Base-by-base conservation (phyloP, 2,888 invertebrate species). In the Pogonocherus hispidulus region DNA sequence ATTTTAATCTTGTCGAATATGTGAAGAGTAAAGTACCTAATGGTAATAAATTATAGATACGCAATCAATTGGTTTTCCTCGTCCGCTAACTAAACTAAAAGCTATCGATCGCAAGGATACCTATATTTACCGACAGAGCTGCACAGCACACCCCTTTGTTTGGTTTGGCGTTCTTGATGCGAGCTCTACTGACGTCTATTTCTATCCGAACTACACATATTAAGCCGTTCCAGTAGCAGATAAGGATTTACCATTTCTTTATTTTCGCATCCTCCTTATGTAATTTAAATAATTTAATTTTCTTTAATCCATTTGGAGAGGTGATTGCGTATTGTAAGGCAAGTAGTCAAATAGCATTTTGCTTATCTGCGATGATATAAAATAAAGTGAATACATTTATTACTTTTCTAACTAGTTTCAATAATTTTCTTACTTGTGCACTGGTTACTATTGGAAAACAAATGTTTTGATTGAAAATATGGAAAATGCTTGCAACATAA, bases 31-130 rank as follows among this genome's bases (percentile, higher is more conserved):
- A n/a, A n/a, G n/a, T n/a, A 27, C n/a, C 19, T 52, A 49, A 49
- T 49, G 18, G 23, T 49, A 23, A 14, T 52, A 16, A 23, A 52
- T 52, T 52, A 52, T 52, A 27, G 51, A 52, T 14, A 52, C n/a
- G 27, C 51, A 52, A 52, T 52, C 51, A 52, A 27, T 41, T 57
- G 23, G n/a, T 44, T 19, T 19, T n/a, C 22, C 56, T 57, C 44
- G 56, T 57, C 63, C 59, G 52, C 56, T 56, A 54, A 60, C 56
- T 63, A 67, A 62, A 67, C 67, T 67, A 56, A 67, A 67, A 67
- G 67, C 56, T 67, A 67, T 67, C 55, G 67, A 67, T 67, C 66
- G 35, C 32, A 35, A 44, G 44, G 63, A 67, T 41, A 49, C 54
- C 62, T 66, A 60, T 67, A 63, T 67, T 67, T 67, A 63, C 55